Evolutionary conservation across 2,888 invertebrate species (phyloP).

Genomic region (Mallateleia sp.): DNA sequence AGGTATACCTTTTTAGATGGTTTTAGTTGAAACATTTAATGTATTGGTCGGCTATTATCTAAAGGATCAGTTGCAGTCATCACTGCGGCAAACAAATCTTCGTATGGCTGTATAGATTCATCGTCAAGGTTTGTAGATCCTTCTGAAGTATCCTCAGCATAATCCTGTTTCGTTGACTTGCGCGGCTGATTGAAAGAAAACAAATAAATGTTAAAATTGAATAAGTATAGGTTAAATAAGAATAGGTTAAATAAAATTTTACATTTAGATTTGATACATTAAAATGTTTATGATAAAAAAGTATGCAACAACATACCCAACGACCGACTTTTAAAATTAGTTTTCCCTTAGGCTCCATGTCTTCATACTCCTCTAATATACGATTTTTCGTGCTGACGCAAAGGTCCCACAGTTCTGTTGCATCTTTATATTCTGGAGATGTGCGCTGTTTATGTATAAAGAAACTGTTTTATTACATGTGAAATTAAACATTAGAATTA

Average conservation of each 20-base stretch:
- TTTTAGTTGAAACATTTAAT: conserved; percentile 96
- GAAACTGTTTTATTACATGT: too few species aligned
- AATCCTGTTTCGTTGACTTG: conserved; percentile 90
- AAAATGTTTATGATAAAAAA: too few species aligned
- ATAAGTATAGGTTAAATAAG: too few species aligned
- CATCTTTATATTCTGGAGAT: too few species aligned
- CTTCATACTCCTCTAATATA: conserved; percentile 90
- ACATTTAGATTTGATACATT: too few species aligned
- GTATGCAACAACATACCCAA: too few species aligned
- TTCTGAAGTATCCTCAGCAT: conserved; percentile 93
- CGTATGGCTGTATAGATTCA: conserved; percentile 94
- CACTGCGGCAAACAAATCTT: conserved; percentile 96
- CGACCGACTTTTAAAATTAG: conserved; percentile 91
- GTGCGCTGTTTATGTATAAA: too few species aligned
- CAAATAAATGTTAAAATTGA: too few species aligned
- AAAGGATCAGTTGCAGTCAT: conserved; percentile 95
- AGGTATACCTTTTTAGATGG: conserved; percentile 96
- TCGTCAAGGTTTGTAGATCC: conserved; percentile 94
- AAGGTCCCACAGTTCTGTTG: too few species aligned
- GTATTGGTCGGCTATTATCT: conserved; percentile 95
- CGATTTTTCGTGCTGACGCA: conserved; percentile 91
- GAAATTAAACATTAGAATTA: too few species aligned
- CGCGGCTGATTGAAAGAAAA: conserved; percentile 60
- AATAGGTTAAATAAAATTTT: too few species aligned
- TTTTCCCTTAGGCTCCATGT: conserved; percentile 90